Evolutionary conservation across 2,888 invertebrate species (phyloP), one percentile per base, ranked within the genome.

Genomic region (Latrodectus hesperus): DNA sequence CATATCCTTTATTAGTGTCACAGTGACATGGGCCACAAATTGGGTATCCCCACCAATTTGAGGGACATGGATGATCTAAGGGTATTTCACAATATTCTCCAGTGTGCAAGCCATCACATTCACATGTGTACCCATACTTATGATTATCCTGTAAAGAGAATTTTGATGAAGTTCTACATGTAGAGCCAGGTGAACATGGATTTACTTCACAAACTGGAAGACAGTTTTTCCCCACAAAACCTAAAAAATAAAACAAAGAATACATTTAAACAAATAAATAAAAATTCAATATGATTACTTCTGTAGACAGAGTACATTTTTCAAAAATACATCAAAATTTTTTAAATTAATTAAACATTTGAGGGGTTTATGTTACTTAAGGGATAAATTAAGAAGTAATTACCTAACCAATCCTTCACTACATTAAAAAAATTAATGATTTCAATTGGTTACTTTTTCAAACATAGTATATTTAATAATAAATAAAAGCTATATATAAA

Each of bases 11-110:
- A 17, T 95, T 94, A 0, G 95, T 94, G 90, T 96, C 95, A 92
- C 99, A 99, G 88, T 95, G 94, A 91, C 99, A 99, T 0, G 99
- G 99, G 0, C 98, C 99, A 93, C 99, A 99, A 9, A 97, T 96
- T 0, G 95, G 96, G 90, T 95, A 95, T 0, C 98, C 98, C 97
- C 98, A 98, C 98, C 97, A 99, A 22, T 96, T 96, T 0, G 96
- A 95, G 0, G 98, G 98, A 90, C 99, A 99, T 0, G 95, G 95
- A 26, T 91, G 89, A 38, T 91, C 91, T 52, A 92, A 87, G 5
- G 90, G 88, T 38, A 91, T 90, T 88, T 93, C 92, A 91, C 93
- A 94, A 90, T 93, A 92, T 65, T 84, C 90, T 93, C 94, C 95
- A 65, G 96, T 95, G 90, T 95, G 95, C 84, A 94, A 94, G 3